phyloP scores from a whole-genome alignment of 2,888 invertebrate genomes.

The Eremobia ochroleuca region DNA sequence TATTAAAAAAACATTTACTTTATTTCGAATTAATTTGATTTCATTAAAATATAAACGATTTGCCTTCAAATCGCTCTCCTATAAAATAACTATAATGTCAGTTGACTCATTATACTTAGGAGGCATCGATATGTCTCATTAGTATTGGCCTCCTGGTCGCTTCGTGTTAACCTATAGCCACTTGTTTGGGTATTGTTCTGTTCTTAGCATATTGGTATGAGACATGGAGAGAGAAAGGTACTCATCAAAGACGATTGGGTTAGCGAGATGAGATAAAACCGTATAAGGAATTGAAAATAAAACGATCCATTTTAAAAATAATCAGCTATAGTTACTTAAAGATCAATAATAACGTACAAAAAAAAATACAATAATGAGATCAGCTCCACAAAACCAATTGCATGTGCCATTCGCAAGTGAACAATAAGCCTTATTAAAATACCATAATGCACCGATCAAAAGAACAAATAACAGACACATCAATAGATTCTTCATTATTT shows the following conservation, averaged over 20 bases:
- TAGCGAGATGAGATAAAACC: not conserved
- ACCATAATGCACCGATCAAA: slow-evolving; percentile 56
- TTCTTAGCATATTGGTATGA: slow-evolving; percentile 30
- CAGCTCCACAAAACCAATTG: not conserved
- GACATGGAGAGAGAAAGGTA: slow-evolving; percentile 34
- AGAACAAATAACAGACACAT: slow-evolving; percentile 46
- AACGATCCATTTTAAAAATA: not conserved
- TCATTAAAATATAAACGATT: no score
- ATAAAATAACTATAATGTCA: no score
- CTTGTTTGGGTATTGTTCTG: slow-evolving; percentile 62
- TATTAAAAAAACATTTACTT: no score
- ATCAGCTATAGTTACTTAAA: not conserved
- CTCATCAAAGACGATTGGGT: not conserved
- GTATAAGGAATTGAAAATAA: not conserved
- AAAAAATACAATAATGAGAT: slow-evolving; percentile 13
- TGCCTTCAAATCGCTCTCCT: no score
- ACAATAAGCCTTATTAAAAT: slow-evolving; percentile 49
- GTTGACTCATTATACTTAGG: no score
- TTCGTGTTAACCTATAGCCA: slow-evolving; percentile 63
- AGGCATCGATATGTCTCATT: slow-evolving; percentile 70
- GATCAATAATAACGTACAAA: not conserved
- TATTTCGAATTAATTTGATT: no score
- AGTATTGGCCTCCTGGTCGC: slow-evolving; percentile 63
- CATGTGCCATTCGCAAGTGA: slow-evolving; percentile 33
- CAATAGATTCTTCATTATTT: slow-evolving; percentile 47